Conservation (phyloP, 1,140 invertebrate genomes). For the Pseudoatta argentina region DNA sequence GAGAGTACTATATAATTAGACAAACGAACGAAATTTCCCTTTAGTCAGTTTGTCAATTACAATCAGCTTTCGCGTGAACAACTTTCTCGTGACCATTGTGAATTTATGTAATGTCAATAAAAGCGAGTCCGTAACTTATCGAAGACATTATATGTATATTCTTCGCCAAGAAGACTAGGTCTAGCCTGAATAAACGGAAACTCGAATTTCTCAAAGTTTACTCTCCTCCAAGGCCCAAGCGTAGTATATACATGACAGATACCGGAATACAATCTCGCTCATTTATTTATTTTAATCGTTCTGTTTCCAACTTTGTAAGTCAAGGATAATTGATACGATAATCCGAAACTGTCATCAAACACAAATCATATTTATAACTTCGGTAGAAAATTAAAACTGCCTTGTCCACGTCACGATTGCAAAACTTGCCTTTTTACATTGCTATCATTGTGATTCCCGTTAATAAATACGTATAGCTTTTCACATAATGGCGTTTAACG, state of each 20-base stretch:
- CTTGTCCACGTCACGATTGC: neutral
- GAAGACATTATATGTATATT: slow-evolving; percentile 40
- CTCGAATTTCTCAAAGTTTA: slow-evolving; percentile 60
- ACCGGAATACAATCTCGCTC: slow-evolving; percentile 35
- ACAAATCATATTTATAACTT: neutral
- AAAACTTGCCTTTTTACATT: neutral
- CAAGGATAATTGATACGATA: slow-evolving; percentile 23
- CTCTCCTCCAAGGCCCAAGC: slow-evolving; percentile 22
- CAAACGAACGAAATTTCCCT: neutral
- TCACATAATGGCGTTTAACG: neutral
- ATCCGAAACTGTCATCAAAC: slow-evolving; percentile 18
- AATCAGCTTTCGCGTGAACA: slow-evolving; percentile 9
- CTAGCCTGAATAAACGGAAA: slow-evolving; percentile 62
- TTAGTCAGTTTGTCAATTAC: slow-evolving; percentile 1
- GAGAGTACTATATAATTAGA: slow-evolving; percentile 9
- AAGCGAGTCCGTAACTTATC: slow-evolving; percentile 47
- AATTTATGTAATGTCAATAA: slow-evolving; percentile 68
- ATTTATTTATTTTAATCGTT: slow-evolving; percentile 45
- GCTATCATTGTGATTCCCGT: slow-evolving; percentile 15
- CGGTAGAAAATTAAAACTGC: neutral
- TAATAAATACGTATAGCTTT: neutral
- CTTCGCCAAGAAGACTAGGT: slow-evolving; percentile 20
- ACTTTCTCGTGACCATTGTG: slow-evolving; percentile 9
- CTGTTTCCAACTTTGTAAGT: slow-evolving; percentile 13
- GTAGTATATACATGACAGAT: neutral